phyloP scores from a whole-genome alignment of 2,888 invertebrate genomes.

The Spilarctia lutea region DNA sequence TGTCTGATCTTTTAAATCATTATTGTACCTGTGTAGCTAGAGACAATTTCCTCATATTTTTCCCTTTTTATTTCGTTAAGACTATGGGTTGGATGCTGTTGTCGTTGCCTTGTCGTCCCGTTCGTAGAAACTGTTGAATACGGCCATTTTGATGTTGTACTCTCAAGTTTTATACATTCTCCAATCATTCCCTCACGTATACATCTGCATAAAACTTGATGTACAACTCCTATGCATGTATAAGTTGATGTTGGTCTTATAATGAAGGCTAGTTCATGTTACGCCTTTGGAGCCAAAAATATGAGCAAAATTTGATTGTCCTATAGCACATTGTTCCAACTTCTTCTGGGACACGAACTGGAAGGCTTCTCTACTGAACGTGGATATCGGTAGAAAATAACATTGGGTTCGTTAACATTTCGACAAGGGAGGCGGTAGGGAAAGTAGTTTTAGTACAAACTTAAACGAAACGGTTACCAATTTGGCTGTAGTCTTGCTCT shows the following conservation, averaged over 20 bases:
- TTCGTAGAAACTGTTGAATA: slow-evolving; percentile 22
- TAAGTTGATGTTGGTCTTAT: not conserved
- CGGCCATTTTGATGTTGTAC: slow-evolving; percentile 19
- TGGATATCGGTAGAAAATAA: slow-evolving; percentile 26
- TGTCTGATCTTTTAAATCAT: slow-evolving; percentile 69
- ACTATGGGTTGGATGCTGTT: slow-evolving; percentile 73
- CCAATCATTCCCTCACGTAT: slow-evolving; percentile 49
- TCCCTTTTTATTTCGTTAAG: slow-evolving; percentile 49
- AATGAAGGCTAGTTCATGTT: not conserved
- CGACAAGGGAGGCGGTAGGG: slow-evolving; percentile 72
- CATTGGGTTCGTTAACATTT: slow-evolving; percentile 44
- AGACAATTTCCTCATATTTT: slow-evolving; percentile 76
- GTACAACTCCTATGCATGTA: slow-evolving; percentile 21
- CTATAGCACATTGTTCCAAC: not conserved
- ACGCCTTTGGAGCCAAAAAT: not conserved
- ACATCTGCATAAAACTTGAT: slow-evolving; percentile 33
- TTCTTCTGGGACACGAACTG: not conserved
- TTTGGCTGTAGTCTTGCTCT: slow-evolving; percentile 71
- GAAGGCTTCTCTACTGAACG: slow-evolving; percentile 27
- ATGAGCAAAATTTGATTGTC: not conserved
- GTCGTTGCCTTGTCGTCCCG: slow-evolving; percentile 56
- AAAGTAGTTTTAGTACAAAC: slow-evolving; percentile 68
- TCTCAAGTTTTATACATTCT: slow-evolving; percentile 34
- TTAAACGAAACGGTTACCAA: slow-evolving; percentile 59
- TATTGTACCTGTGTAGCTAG: slow-evolving; percentile 85